Base-by-base conservation (phyloP, 2,113 vertebrate species). In the Mola mola region DNA sequence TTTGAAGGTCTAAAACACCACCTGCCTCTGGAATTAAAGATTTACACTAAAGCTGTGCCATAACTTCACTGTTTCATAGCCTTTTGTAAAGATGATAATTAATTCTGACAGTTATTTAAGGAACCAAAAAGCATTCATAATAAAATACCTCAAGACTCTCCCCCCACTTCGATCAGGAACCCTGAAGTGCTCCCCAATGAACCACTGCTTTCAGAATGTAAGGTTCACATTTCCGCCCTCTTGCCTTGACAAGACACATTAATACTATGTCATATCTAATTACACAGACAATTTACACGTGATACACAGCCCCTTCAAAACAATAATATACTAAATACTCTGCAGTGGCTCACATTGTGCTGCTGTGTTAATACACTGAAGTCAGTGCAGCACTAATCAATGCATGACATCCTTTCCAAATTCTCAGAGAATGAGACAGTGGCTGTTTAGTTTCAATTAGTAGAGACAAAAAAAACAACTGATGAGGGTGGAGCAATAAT, bases 231-330 rank as follows among this genome's bases (percentile, higher is more conserved):
- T 61, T 25, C 64, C 56, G n/a, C 70, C 67, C 70, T 62, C 73
- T 67, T 22, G 62, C 66, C 66, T 81, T 61, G 60, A 80, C 55
- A 21, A 81, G 67, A 76, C 73, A 83, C 51, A 81, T 88, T 82
- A 82, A 84, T 82, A 86, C 47, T 38, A 71, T 49, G 76, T 84
- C 78, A 81, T 71, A 79, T 82, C 76, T 80, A 82, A 88, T 88
- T 84, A 84, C 73, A 66, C 78, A 76, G 78, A 79, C 70, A 75
- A 76, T 86, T 78, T 72, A 61, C 83, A 73, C 43, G 66, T 63
- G 73, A 67, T 60, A 51, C 81, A 31, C 70, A 57, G 57, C 67
- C 66, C 71, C 73, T 80, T 82, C 73, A 78, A 74, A 84, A 88
- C 79, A 82, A 81, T 74, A 79, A 82, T 62, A 81, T 31, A 51